Evolutionary conservation across 1,140 invertebrate genomes (phyloP), one percentile per base, ranked within the genome.

Genomic region (Mycetomoellerius zeteki): DNA sequence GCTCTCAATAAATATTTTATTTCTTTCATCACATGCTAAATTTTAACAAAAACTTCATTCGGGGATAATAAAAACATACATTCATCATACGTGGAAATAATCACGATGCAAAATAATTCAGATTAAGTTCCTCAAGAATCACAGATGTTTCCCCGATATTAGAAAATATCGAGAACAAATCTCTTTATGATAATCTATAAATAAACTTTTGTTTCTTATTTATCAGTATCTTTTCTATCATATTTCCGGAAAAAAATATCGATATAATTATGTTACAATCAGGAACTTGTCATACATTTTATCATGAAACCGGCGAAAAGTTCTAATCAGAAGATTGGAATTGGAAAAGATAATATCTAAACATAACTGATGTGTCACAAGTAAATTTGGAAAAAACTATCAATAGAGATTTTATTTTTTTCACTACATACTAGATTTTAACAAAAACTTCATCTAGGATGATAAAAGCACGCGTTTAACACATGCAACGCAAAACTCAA

Each of bases 151-250:
- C n/a, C 37, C 5, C 14, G 21, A 54, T 12, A 37, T 6, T 19
- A 43, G 47, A 81, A 81, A 56, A 56, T 71, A 3, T 47, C 47
- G 14, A 43, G 27, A 52, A 19, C n/a, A 50, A 67, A 21, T 71
- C 2, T 54, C 16, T 56, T 69, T 81, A 27, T 47, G 37, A 47
- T 47, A 10, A 5, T 81, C 14, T 27, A 56, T 19, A 81, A 78
- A 56, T 71, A 64, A 54, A 81, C 65, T 81, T 27, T 71, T 54
- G 64, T n/a, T 81, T 8, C 27, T 37, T 43, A 24, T 16, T 81
- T 81, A 81, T 81, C 77, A 30, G 19, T 24, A 16, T 43, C 37
- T 43, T 43, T 43, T 43, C 37, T 43, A 43, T 24, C 10, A 10
- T 54, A 81, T 81, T 81, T 71, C 30, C n/a, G 14, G 19, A 7